Evolutionary conservation across 1,140 invertebrate genomes (phyloP), one percentile per base, ranked within the genome.

Genomic region (Ceratitis capitata): DNA sequence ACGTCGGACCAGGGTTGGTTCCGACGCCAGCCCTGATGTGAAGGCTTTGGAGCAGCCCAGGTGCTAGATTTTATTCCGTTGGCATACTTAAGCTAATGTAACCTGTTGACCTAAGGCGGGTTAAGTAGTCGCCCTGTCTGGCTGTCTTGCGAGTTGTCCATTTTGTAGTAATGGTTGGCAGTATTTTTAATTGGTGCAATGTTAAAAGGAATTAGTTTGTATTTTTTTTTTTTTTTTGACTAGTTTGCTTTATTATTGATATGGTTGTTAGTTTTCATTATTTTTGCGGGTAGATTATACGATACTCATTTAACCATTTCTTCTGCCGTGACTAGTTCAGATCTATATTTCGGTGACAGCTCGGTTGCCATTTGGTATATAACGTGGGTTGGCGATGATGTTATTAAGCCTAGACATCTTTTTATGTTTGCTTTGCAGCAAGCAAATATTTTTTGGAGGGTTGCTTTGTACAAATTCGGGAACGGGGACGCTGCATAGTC

Each of bases 311-410:
- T 84, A n/a, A 42, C n/a, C 6, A 84, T 29, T 58, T 84, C 83
- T 84, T 84, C 61, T 35, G 83, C 83, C n/a, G 53, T 56, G 3
- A 29, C 3, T n/a, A 84, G 10, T 12, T 61, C 56, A 1, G 61
- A 39, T n/a, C 51, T 29, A 16, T 39, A 84, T 39, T 23, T 84
- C 14, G 83, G 16, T 35, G 83, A 53, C 14, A 84, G 1, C 7
- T 84, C 83, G 16, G 83, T 29, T 6, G 83, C 83, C 53, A 84
- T 35, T 9, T 58, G n/a, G 83, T 84, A 84, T 35, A 84, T 42
- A 19, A 58, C 29, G 9, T 42, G 51, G 1, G 26, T 58, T 32
- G 83, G 83, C 2, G 83, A 58, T 16, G 83, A 84, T 14, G 19
- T 23, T 32, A 47, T 51, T 9, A 23, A 51, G 45, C 45, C 16